Percentiles rank a stretch among this genome's conserved stretches.
Evolutionary conservation across 2,888 invertebrate species (phyloP).

Genomic region (Drosophila meridionalis): DNA sequence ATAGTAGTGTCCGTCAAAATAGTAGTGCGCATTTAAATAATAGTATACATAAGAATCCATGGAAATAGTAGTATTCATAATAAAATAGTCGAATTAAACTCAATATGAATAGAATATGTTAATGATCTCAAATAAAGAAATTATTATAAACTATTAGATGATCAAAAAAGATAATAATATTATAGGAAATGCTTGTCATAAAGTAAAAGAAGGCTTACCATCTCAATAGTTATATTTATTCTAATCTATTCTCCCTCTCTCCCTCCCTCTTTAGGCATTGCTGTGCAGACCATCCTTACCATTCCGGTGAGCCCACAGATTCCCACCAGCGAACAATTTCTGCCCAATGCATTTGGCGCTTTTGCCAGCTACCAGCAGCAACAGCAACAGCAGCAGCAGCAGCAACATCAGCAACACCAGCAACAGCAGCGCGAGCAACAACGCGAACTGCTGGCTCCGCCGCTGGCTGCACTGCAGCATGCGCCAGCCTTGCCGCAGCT

Average conservation of each 20-base stretch:
- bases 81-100: no score
- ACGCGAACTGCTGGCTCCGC: constrained; percentile 84
- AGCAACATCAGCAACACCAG: constrained; percentile 46
- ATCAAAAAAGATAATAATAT: no score
- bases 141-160: no score
- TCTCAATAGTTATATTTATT: background rate
- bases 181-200: no score
- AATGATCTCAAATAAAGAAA: no score
- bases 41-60: no score
- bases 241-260: constrained; percentile 28
- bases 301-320: constrained; percentile 95
- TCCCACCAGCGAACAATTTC: constrained; percentile 88
- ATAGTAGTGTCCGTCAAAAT: no score
- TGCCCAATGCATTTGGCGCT: constrained; percentile 82
- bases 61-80: no score
- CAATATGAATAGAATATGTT: no score
- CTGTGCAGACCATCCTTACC: constrained; percentile 97
- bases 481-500: constrained; percentile 83
- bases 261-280: constrained; percentile 89
- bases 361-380: constrained; percentile 78
- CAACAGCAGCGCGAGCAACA: constrained; percentile 65
- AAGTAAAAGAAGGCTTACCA: no score
- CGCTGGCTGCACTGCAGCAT: constrained; percentile 78
- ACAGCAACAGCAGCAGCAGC: constrained; percentile 56
- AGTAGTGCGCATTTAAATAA: no score